Evolutionary conservation across 2,113 vertebrate species (phyloP), one percentile per base, ranked within the genome.

Genomic region (Ailurus styani): DNA sequence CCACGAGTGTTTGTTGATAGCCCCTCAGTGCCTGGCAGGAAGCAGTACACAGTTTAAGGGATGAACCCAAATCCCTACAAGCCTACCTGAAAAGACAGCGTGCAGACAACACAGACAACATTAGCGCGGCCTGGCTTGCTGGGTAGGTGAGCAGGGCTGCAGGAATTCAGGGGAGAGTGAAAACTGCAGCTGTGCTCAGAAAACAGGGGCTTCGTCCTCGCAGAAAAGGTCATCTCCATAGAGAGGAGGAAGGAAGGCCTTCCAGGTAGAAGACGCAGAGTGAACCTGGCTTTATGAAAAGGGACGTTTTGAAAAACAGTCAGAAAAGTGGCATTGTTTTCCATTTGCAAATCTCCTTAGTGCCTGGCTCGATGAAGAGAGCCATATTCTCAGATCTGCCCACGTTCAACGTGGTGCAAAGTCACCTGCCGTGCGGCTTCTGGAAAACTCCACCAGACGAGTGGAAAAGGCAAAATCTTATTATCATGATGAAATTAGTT

Each of bases 361-460:
- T 52, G 52, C 6, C 34, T 52, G 64, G 29, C 20, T 42, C 52
- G 45, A 14, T 2, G 34, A 73, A 82, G 45, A n/a, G 37, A 55
- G 42, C 8, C 2, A 3, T n/a, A 31, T 12, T 50, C 52, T 88
- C 40, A 14, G 34, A 29, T 14, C 40, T 60, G 54, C 25, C 20
- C 31, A 15, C 8, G 6, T 9, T n/a, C 55, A 9, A 2, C 11
- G 5, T 31, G 23, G 40, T 3, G 17, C 17, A 20, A 29, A 2
- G 11, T 17, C 45, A 40, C 7, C 11, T 3, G 4, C 31, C 66
- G 17, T 10, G 2, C 2, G 20, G 25, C 68, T 23, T 40, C 57
- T 23, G 29, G 47, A 62, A 95, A 62, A 29, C 23, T 21, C n/a
- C 6, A 5, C 21, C 10, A 21, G 15, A 37, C 9, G 29, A 31